A percentile compares a stretch with the other conserved stretches of the same genome.
These are phyloP conservation scores for Oncopeltus fasciatus DNA, from an alignment of 1,140 invertebrate species.

Conservation along the genomic window DNA sequence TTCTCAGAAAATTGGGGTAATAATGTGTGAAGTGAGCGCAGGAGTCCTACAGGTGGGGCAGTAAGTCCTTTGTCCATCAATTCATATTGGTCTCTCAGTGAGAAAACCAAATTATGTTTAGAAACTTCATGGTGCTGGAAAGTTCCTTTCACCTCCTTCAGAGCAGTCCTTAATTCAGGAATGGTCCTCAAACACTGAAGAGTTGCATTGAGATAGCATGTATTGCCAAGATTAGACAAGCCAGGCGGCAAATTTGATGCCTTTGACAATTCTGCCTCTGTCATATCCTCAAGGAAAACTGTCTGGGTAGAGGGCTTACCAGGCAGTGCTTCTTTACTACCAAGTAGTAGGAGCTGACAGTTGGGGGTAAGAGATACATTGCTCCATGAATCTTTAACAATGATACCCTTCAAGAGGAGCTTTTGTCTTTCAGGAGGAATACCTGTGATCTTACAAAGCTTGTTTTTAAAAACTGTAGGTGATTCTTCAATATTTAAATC, in stretches of 20 bases:
- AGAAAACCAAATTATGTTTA: neutral
- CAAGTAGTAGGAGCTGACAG: neutral
- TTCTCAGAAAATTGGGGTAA: neutral
- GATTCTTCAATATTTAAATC: neutral
- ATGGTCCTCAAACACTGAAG: neutral
- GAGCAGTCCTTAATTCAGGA: neutral
- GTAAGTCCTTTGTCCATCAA: neutral
- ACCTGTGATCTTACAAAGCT: neutral
- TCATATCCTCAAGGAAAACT: neutral
- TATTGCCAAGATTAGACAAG: neutral
- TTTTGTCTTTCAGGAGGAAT: neutral
- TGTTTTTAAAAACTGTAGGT: neutral
- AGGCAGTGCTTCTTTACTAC: neutral
- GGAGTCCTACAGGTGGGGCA: neutral
- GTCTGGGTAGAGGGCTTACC: neutral
- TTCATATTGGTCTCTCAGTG: neutral
- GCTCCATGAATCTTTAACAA: neutral
- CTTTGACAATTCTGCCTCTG: neutral
- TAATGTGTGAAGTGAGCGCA: neutral
- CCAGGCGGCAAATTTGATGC: neutral
- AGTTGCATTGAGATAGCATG: neutral
- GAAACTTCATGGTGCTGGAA: neutral
- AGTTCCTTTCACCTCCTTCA: neutral
- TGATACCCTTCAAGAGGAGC: neutral
- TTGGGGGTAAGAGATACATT: neutral